phyloP scores from a whole-genome alignment of 2,888 invertebrate species.

The Nemapogon koenigi region DNA sequence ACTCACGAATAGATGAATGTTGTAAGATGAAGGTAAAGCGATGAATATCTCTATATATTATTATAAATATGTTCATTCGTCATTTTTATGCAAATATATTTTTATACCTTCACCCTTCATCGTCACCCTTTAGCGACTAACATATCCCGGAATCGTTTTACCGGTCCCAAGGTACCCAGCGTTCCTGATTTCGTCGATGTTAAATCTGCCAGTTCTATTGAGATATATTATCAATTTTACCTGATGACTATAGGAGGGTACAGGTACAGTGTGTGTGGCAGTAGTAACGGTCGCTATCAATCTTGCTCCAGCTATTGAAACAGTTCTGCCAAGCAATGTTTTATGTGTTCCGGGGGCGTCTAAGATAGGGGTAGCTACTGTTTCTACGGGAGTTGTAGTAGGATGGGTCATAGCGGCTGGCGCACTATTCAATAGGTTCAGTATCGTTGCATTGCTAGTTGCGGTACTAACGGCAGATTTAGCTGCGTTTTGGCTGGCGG shows the following conservation, averaged over 20 bases:
- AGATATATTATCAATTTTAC: no score
- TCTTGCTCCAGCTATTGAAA: conserved; percentile 60
- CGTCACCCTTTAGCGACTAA: no score
- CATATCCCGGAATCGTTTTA: no score
- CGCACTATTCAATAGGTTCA: conserved; percentile 79
- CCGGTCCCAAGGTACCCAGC: no score
- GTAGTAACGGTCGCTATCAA: conserved; percentile 39
- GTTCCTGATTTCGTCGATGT: no score
- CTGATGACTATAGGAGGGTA: conserved; percentile 47
- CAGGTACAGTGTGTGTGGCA: conserved; percentile 33
- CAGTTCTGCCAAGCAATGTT: conserved; percentile 57
- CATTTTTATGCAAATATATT: no score
- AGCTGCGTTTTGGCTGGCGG: conserved; percentile 51
- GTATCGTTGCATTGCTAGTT: conserved; percentile 72
- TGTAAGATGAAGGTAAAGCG: no score
- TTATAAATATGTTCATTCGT: no score
- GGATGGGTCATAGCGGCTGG: conserved; percentile 75
- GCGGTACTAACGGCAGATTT: conserved; percentile 54
- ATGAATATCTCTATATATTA: no score
- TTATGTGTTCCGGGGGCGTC: conserved; percentile 33
- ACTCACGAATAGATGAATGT: no score
- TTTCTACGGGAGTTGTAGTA: conserved; percentile 31
- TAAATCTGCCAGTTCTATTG: no score
- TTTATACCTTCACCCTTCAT: no score
- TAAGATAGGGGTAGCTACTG: conserved; percentile 21